Evolutionary conservation across 37 sponge, comb jelly and placozoan genomes (phyloP).

Genomic region (Chondrilla cf. caribensis): DNA sequence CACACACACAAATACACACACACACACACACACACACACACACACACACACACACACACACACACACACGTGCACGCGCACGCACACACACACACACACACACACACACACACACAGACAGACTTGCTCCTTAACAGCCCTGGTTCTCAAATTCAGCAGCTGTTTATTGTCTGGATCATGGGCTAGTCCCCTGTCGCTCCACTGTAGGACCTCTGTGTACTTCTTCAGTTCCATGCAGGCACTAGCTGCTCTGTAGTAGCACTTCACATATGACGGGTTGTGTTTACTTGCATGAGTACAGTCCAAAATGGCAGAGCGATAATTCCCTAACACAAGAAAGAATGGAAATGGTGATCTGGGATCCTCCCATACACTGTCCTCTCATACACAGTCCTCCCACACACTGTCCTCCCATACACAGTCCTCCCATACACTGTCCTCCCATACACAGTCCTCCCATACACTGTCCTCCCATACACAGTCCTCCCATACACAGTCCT

Average conservation of each 20-base stretch:
- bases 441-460: no score
- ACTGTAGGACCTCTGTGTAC: constrained; percentile 62
- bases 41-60: neutral
- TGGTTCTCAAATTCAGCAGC: constrained; percentile 44
- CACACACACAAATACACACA: neutral
- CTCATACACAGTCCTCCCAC: no score
- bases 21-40: neutral
- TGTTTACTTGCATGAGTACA: constrained; percentile 50
- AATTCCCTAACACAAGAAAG: constrained; percentile 59
- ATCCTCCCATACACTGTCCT: no score
- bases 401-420: no score
- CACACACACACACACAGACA: neutral
- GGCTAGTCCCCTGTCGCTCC: constrained; percentile 77
- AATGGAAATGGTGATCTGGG: no score
- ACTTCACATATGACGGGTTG: constrained; percentile 76
- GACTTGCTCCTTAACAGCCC: constrained; percentile 58
- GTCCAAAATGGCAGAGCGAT: constrained; percentile 70
- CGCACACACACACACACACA: neutral
- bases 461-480: no score
- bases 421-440: no score
- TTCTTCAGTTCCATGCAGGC: constrained; percentile 45
- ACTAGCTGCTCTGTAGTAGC: constrained; percentile 57
- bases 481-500: no score
- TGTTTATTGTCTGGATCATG: constrained; percentile 34
- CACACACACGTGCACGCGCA: constrained; percentile 1